Evolutionary conservation across 2,113 vertebrate species (phyloP), one percentile per base, ranked within the genome.

Genomic region (Rutilus rutilus): DNA sequence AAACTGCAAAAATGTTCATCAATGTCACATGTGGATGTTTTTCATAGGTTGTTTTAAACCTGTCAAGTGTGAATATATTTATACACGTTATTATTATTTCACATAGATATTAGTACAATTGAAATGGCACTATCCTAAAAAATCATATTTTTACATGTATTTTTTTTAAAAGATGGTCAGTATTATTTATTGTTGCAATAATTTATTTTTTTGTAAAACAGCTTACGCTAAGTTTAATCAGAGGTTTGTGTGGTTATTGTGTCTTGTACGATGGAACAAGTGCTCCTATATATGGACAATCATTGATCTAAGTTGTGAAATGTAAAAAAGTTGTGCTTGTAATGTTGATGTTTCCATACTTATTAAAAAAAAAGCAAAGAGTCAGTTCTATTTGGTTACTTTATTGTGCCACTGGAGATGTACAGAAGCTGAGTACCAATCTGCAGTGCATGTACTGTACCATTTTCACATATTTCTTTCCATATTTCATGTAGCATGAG

Each of bases 21-120:
- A 54, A 45, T 65, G 17, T 84, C 67, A 64, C 54, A 80, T 33
- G 36, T 74, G 67, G 3, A 84, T 80, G 39, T 67, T 57, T 54
- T 59, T 83, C 74, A 78, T 83, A 60, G 47, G 78, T 82, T 86
- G 87, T 86, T 85, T 88, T 89, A 86, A 89, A 89, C 87, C 85
- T 82, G 25, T 77, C 19, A 5, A 1, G 62, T 85, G 54, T 57
- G 81, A 83, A 73, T 79, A 60, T 77, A 81, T 76, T 52, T 52
- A 52, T 54, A 62, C 23, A 42, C 45, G 5, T 21, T 15, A 12
- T 78, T 78, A 19, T 80, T 45, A 30, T 81, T 65, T 30, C n/a
- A 81, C n/a, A 47, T 19, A 45, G n/a, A 45, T 47, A 23, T n/a
- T 59, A 27, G 71, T n/a, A 15, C 7, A 76, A 30, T 27, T 30